Base-by-base conservation (phyloP, 1,140 invertebrate species). In the Drosophila littoralis region DNA sequence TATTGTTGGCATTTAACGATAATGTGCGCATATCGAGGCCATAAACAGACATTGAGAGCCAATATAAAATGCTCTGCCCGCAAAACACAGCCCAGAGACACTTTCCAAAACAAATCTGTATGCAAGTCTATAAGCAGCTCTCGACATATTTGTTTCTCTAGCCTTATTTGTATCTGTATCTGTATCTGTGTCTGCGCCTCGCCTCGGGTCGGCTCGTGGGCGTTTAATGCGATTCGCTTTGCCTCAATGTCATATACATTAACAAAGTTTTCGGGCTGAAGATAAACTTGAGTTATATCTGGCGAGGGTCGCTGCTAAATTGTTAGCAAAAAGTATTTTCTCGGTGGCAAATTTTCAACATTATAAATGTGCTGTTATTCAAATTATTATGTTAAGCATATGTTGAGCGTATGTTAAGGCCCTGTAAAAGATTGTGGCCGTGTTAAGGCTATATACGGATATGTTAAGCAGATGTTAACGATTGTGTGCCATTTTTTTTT, bases 1-100 rank as follows among this genome's bases (percentile, higher is more conserved):
- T 65, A 70, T 77, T 70, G 71, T 76, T 68, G 73, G 67, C 67
- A 85, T 85, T 85, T 88, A 77, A 77, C 79, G 83, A 88, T 83
- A 80, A 88, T 88, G 83, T 82, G 69, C 43, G 59, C 83, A 75
- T 88, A 88, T 88, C 84, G 72, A 69, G 77, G 83, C 50, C 77
- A 85, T 85, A 85, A 85, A 80, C 67, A 85, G 64, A 64, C 65
- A 77, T 79, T 73, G 69, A 70, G 64, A 63, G 64, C 66, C 51
- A 79, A 77, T 77, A 77, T 73, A 72, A 67, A 76, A 58, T 68
- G 51, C 17, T 45, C 57, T 36, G 55, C 63, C 50, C 50, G 55
- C 40, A 45, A 38, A 5, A 12, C 59, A 50, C 1, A 3, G 12
- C 46, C 28, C 69, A 33, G 52, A 46, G 48, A 40, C 40, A 50